Evolutionary conservation across 2,888 invertebrate genomes (phyloP), one percentile per base, ranked within the genome.

Genomic region (Dasypolia templi): DNA sequence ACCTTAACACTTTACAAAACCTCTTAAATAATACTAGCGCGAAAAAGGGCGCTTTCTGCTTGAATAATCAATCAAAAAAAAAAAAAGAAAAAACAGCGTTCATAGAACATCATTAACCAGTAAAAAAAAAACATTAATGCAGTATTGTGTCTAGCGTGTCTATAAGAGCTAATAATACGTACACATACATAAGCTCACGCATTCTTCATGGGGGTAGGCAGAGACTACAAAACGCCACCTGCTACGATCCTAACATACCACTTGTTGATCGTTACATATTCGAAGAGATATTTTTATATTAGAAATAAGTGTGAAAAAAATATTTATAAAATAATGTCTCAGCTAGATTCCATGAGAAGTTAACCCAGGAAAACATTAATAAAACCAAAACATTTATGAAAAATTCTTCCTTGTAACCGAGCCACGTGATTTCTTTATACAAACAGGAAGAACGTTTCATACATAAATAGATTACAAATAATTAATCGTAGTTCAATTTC

Each of bases 371-470:
- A 75, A 77, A 35, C 12, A 26, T 19, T 26, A 4, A 3, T 39
- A 42, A 42, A 14, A 58, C 11, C 3, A 26, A 73, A 44, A 1
- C 2, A 22, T 65, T 22, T 17, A 17, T 46, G 2, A 39, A n/a
- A 29, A 14, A n/a, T 56, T 49, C 22, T 74, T 75, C 55, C 73
- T 74, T 11, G n/a, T 64, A 35, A 55, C 11, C 9, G 0, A 4
- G n/a, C 0, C 49, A 49, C 32, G 26, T 32, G 49, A 42, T 51
- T 44, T 66, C 22, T 26, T 1, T 39, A 39, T 42, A 22, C 4
- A n/a, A 62, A 22, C 17, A 49, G 55, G 32, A 56, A n/a, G n/a
- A 9, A 58, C 3, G 12, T 35, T 22, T 4, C 1, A 26, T 72
- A 14, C 22, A 2, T 19, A 29, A 56, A 19, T 71, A 29, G 3